Base-by-base conservation (phyloP, 2,888 invertebrate species). In the Agapetus fuscipes region DNA sequence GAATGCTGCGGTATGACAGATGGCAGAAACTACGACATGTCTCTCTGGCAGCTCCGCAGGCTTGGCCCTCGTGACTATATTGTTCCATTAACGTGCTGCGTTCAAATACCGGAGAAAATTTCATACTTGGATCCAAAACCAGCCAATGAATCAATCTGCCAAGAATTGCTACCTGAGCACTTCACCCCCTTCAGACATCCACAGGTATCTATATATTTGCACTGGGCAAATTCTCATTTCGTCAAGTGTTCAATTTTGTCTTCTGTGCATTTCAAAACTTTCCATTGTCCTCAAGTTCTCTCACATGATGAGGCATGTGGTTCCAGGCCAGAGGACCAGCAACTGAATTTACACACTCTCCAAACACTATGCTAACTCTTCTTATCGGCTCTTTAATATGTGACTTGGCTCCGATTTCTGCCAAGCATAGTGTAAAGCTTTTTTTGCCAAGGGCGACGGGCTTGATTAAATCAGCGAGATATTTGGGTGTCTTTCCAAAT, bases 1-100 rank as follows among this genome's bases (percentile, higher is more conserved):
- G 72, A 78, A 40, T 88, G 88, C 54, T 88, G 88, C 57, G 88
- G 86, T 16, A 80, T 88, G 59, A 74, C 76, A 32, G 79, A 79
- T 50, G 80, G 83, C 5, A 75, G 76, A 43, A 86, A 88, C 66
- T 88, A 84, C 60, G 84, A 84, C 53, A 81, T 81, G 50, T 84
- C 87, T 0, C 62, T 79, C 54, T 88, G 88, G 88, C 76, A 83
- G 47, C 62, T 86, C 33, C 78, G 83, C 52, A 73, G 82, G 46
- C 71, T 82, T 28, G 83, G 84, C 0, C 79, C 82, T 46, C 71
- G 78, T 41, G 78, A 79, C 36, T 64, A 79, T 59, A 66, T 76
- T 0, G 80, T 80, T 14, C 83, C 83, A 26, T 66, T 76, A 3
- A 78, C 76, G 36, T 83, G 83, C 54, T 88, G 88, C 58, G 71